Evolutionary conservation across 2,888 invertebrate genomes (phyloP).

Genomic region (Torymus texanus): DNA sequence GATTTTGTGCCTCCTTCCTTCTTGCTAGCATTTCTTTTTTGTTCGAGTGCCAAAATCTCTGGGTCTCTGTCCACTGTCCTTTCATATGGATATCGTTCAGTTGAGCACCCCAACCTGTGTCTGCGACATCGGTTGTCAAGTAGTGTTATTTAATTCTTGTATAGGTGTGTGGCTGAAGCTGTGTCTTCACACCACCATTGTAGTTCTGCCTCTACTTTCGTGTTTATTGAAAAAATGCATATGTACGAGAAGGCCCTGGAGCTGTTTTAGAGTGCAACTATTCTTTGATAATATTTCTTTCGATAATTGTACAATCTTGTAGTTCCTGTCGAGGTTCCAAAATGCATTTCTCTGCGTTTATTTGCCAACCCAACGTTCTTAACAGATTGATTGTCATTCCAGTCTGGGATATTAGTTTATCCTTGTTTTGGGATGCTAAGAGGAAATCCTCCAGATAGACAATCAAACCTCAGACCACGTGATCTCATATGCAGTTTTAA

Average conservation of each 20-base stretch:
- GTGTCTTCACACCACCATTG: slow-evolving; percentile 53
- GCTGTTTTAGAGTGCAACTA: slow-evolving; percentile 43
- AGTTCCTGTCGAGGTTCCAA: slow-evolving; percentile 48
- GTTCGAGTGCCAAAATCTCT: slow-evolving; percentile 53
- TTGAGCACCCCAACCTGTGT: slow-evolving; percentile 50
- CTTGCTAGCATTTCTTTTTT: slow-evolving; percentile 53
- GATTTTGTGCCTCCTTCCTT: slow-evolving; percentile 56
- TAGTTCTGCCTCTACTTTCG: slow-evolving; percentile 39
- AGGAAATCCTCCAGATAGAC: slow-evolving; percentile 58
- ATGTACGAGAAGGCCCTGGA: slow-evolving; percentile 55
- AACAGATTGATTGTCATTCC: slow-evolving; percentile 37
- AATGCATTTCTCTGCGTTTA: slow-evolving; percentile 54
- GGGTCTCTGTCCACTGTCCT: not conserved
- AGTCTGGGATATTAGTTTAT: slow-evolving; percentile 37
- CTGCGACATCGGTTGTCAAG: slow-evolving; percentile 51
- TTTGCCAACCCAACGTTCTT: slow-evolving; percentile 47
- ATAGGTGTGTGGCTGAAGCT: slow-evolving; percentile 33
- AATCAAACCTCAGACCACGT: slow-evolving; percentile 46
- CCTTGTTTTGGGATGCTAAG: slow-evolving; percentile 55
- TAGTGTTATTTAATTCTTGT: slow-evolving; percentile 46
- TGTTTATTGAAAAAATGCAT: slow-evolving; percentile 53
- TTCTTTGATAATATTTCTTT: too few relatives aligned
- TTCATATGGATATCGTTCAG: slow-evolving; percentile 28
- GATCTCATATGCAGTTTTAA: too few relatives aligned
- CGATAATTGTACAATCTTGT: not conserved